Percentiles rank a stretch among this genome's conserved stretches.
Evolutionary conservation across 1,140 invertebrate species (phyloP).

Genomic region (Philaenus spumarius): DNA sequence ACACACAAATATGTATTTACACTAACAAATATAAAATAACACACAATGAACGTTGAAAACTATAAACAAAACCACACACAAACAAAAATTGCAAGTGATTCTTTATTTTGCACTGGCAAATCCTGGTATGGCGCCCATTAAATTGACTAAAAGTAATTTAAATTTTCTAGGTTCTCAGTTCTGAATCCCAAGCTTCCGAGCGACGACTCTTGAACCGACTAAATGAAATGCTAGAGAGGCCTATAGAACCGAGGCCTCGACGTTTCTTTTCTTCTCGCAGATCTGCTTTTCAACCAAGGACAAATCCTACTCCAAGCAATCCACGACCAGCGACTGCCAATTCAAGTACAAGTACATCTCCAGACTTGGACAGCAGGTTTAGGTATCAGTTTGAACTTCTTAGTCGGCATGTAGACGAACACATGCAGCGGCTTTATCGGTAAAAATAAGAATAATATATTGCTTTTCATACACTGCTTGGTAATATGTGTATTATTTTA

Average conservation of each 20-base stretch:
- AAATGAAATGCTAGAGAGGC: slow-evolving; percentile 15
- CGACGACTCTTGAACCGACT: slow-evolving; percentile 18
- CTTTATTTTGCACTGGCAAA: no score
- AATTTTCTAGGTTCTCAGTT: slow-evolving; percentile 18
- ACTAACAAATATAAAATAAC: no score
- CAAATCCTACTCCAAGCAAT: background rate
- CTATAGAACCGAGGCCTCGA: slow-evolving; percentile 1
- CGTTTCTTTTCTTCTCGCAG: slow-evolving; percentile 6
- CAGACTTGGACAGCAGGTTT: slow-evolving; percentile 28
- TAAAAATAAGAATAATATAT: no score
- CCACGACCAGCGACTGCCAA: slow-evolving; percentile 1
- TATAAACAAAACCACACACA: no score
- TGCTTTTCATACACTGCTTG: no score
- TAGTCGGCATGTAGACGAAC: slow-evolving; percentile 40
- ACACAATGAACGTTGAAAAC: no score
- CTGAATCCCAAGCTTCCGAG: slow-evolving; percentile 22
- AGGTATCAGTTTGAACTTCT: slow-evolving; percentile 37
- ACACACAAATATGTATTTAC: no score
- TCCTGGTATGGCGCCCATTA: no score
- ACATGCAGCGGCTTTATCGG: slow-evolving; percentile 42
- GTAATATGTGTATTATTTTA: no score
- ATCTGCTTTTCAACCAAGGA: slow-evolving; percentile 7
- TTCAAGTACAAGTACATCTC: background rate
- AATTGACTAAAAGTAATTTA: background rate
- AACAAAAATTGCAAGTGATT: no score